A percentile compares a stretch with the other conserved stretches of the same genome.
Evolutionary conservation across 2,797 vertebrate genomes (phyloP).

Genomic region (Enteromius viviparus): DNA sequence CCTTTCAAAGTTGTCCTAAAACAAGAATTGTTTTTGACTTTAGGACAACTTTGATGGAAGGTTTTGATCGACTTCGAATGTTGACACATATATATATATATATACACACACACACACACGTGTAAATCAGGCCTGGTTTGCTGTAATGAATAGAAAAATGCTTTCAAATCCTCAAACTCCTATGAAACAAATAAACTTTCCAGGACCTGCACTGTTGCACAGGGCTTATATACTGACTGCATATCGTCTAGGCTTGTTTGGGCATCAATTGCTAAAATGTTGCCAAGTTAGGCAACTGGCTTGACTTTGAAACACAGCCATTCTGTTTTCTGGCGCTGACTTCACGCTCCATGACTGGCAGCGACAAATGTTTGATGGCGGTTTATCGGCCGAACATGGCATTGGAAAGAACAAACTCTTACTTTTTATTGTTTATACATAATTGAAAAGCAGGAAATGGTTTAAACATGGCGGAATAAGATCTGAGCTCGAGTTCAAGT

Average conservation of each 20-base stretch:
- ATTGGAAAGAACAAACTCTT: neutral
- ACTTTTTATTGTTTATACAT: neutral
- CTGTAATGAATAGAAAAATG: neutral
- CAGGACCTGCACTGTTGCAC: neutral
- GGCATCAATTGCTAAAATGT: neutral
- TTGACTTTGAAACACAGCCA: neutral
- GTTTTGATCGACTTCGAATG: no score
- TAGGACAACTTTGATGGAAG: no score
- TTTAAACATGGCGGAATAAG: neutral
- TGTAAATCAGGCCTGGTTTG: neutral
- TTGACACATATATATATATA: no score
- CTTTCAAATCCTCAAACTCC: neutral
- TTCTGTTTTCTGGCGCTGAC: neutral
- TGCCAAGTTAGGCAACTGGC: neutral
- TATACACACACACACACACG: no score
- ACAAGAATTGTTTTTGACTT: no score
- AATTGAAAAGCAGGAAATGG: neutral
- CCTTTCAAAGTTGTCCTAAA: no score
- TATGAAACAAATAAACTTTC: neutral
- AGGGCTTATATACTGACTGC: neutral
- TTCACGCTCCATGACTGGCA: slow-evolving; percentile 48
- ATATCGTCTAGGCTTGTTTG: no score
- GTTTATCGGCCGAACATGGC: slow-evolving; percentile 2
- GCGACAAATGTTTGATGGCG: slow-evolving; percentile 39
- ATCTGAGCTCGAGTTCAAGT: slow-evolving; percentile 12